These are phyloP conservation scores for Apeltes quadracus DNA, from an alignment of 2,113 vertebrate genomes.

Conservation along the genomic window DNA sequence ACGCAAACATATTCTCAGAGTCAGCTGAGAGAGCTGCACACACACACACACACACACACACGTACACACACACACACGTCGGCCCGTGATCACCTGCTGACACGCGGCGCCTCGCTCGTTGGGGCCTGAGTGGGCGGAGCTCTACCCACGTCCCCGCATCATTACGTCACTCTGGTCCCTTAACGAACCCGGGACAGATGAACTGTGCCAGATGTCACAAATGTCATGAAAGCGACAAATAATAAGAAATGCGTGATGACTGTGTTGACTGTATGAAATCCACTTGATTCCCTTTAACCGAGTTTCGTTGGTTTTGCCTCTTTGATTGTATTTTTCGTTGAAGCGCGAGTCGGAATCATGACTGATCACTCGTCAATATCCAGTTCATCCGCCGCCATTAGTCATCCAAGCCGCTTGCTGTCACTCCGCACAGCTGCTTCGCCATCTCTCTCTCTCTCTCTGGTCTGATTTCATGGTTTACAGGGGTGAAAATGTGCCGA, in stretches of 20 bases:
- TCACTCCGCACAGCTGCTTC: slow-evolving; percentile 78
- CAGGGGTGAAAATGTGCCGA: slow-evolving; percentile 39
- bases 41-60: slow-evolving; percentile 42
- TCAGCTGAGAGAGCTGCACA: slow-evolving; percentile 77
- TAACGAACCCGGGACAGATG: slow-evolving; percentile 67
- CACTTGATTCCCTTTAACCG: not conserved
- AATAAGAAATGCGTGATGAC: not conserved
- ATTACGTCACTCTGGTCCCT: slow-evolving; percentile 58
- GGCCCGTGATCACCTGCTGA: slow-evolving; percentile 33
- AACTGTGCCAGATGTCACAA: slow-evolving; percentile 26
- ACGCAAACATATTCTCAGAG: slow-evolving; percentile 81
- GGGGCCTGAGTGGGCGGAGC: slow-evolving; percentile 63
- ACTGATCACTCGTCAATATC: slow-evolving; percentile 78
- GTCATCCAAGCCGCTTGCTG: slow-evolving; percentile 66
- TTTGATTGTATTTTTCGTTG: not conserved
- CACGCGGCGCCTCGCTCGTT: slow-evolving; percentile 53
- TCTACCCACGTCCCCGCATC: slow-evolving; percentile 62
- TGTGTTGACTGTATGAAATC: not conserved
- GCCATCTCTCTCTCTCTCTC: slow-evolving; percentile 55
- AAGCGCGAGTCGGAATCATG: slow-evolving; percentile 67
- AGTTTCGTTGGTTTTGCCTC: not conserved
- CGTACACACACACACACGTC: slow-evolving; percentile 24
- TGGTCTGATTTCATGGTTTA: slow-evolving; percentile 48
- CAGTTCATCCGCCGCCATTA: slow-evolving; percentile 68
- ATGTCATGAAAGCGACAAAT: not conserved